Conservation (phyloP, 2,888 invertebrate genomes). For the Spilosoma lubricipeda region DNA sequence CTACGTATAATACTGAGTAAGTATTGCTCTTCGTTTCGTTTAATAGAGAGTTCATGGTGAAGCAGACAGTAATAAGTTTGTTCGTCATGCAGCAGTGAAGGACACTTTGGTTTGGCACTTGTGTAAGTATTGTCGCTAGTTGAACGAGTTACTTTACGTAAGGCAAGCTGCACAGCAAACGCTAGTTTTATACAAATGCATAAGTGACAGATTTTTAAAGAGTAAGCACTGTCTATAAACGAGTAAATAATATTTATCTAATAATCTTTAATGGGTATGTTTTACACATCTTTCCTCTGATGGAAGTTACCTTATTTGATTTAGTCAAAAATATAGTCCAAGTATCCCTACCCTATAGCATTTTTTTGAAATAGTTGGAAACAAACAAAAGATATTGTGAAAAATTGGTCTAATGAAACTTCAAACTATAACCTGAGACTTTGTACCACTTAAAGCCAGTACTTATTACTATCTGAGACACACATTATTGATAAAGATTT, state of each 20-base stretch:
- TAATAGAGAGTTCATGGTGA: conserved; percentile 2
- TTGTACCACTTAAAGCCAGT: background rate
- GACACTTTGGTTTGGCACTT: conserved; percentile 9
- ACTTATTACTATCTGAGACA: conserved; percentile 20
- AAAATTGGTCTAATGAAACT: background rate
- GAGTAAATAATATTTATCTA: background rate
- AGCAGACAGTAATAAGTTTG: conserved; percentile 18
- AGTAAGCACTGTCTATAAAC: background rate
- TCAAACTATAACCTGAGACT: background rate
- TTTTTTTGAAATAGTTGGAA: background rate
- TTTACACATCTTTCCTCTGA: background rate
- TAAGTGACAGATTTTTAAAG: background rate
- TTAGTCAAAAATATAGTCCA: background rate
- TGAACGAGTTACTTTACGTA: background rate
- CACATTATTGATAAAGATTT: conserved; percentile 3
- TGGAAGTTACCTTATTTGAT: background rate
- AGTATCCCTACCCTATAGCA: background rate
- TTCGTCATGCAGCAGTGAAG: background rate
- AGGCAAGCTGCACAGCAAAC: background rate
- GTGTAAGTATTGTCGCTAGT: background rate
- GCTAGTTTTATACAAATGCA: background rate
- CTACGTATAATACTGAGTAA: conserved; percentile 35
- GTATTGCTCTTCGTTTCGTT: conserved; percentile 41
- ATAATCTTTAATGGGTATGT: background rate
- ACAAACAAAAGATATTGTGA: background rate